These are phyloP conservation scores for Anarhynchus alexandrinus DNA, from an alignment of 2,113 vertebrate species.

Conservation along the genomic window DNA sequence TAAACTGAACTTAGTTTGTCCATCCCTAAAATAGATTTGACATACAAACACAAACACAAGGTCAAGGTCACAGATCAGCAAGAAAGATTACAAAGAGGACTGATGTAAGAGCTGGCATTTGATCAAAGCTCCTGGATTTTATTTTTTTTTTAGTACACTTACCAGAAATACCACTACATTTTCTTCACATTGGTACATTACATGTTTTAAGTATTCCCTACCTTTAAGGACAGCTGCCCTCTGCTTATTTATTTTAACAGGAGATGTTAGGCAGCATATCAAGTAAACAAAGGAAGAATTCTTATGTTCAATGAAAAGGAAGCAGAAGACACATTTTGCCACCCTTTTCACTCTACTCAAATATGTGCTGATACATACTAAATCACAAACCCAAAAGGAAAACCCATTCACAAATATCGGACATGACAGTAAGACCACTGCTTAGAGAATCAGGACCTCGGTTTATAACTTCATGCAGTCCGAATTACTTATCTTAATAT, in stretches of 20 bases:
- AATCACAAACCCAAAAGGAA: neutral
- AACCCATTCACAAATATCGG: neutral
- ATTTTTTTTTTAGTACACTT: slow-evolving; percentile 64
- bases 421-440: neutral
- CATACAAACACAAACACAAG: slow-evolving; percentile 78
- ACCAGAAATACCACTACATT: slow-evolving; percentile 61
- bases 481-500: neutral
- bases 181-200: slow-evolving; percentile 40
- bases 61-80: slow-evolving; percentile 90
- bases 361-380: neutral
- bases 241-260: neutral
- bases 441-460: neutral
- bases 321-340: neutral
- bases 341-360: neutral
- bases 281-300: neutral
- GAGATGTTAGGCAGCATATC: neutral
- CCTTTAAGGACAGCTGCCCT: slow-evolving; percentile 9
- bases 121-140: slow-evolving; percentile 80
- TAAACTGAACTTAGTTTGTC: slow-evolving; percentile 59
- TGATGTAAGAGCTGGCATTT: slow-evolving; percentile 92
- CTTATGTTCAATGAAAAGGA: neutral
- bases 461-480: neutral
- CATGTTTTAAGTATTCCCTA: slow-evolving; percentile 34
- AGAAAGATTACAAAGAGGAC: slow-evolving; percentile 74
- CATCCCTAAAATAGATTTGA: slow-evolving; percentile 73